Evolutionary conservation across 2,113 vertebrate genomes (phyloP), one percentile per base, ranked within the genome.

Genomic region (Phalacrocorax carbo): DNA sequence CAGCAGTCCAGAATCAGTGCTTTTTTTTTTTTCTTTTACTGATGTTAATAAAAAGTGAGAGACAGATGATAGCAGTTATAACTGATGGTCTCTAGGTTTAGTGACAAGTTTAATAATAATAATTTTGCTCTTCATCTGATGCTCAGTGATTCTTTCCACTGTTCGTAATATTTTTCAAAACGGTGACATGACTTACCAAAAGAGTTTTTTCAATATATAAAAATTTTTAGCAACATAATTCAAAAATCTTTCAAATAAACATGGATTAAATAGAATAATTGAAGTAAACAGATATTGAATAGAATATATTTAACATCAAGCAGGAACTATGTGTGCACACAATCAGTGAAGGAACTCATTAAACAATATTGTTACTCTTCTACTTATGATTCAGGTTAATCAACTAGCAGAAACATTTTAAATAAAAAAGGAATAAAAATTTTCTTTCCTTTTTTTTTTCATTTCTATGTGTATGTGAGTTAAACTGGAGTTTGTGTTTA

Each of bases 251-350:
- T 83, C 44, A 75, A 64, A 71, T 88, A 71, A 68, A 51, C 9
- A 17, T 58, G 13, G 21, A 64, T 68, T 96, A 87, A 79, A 62
- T 73, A 78, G 32, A 58, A 9, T 62, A 68, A 71, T 68, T 94
- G 23, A 86, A 52, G 48, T 71, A 95, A 91, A 88, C 19, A 80
- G 30, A 18, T 78, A 81, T 34, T 92, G 64, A 94, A 64, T 66
- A 29, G 34, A 70, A 58, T 52, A 26, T 29, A 48, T 70, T 58
- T 92, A n/a, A 40, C n/a, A 75, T 82, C 42, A 93, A 49, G 30
- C 52, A 86, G 25, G 27, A 83, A 26, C 54, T 90, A 51, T 27
- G 90, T 3, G 2, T 71, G 8, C 54, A 83, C 29, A 65, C 14
- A 48, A 3, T 60, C 34, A 82, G 10, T 88, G 36, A 80, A 88